A percentile compares a stretch with the other conserved stretches of the same genome.
Conservation (phyloP, 1,140 invertebrate genomes). For the Platyura marginata region DNA sequence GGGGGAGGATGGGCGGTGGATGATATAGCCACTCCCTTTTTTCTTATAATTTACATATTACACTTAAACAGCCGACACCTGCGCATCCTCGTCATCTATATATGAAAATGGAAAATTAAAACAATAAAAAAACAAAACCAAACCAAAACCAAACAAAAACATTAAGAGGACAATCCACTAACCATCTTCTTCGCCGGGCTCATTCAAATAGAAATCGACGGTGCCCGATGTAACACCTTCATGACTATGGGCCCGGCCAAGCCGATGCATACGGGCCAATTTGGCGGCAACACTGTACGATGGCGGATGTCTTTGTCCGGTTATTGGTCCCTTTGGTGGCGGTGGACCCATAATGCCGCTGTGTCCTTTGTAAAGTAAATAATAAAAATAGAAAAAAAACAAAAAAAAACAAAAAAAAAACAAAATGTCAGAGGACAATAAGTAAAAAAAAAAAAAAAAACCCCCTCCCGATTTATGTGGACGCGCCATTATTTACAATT, state of each 20-base stretch:
- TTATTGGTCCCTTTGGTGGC: no score
- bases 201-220: slow-evolving; percentile 49
- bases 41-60: no score
- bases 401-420: slow-evolving; percentile 2
- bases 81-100: slow-evolving; percentile 6
- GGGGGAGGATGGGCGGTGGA: no score
- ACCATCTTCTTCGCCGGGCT: slow-evolving; percentile 45
- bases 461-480: no score
- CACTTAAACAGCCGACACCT: slow-evolving; percentile 6
- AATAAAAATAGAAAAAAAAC: not conserved
- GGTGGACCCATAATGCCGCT: no score
- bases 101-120: not conserved
- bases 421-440: no score
- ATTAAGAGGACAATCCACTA: slow-evolving; percentile 20
- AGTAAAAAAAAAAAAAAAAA: no score
- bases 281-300: slow-evolving; percentile 63
- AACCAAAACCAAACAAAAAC: not conserved
- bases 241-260: slow-evolving; percentile 68
- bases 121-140: not conserved
- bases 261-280: slow-evolving; percentile 52
- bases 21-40: no score
- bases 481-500: no score
- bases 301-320: slow-evolving; percentile 32
- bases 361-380: no score
- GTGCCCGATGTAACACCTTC: slow-evolving; percentile 55